Base-by-base conservation (phyloP, 2,113 vertebrate species). In the Crotalus helleri region DNA sequence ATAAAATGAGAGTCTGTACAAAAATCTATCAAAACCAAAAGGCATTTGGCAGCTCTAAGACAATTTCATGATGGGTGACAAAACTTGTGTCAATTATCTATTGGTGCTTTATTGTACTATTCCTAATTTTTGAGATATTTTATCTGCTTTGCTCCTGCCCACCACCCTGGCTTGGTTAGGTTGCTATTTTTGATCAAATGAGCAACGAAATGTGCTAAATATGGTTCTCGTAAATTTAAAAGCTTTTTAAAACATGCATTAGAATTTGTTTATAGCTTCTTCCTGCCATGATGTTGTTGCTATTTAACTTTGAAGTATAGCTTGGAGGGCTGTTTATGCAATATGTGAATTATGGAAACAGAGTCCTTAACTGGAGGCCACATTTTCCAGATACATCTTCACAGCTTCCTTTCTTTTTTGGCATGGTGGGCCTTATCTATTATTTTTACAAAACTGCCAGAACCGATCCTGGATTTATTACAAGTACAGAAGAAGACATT, bases 401-500 rank as follows among this genome's bases (percentile, higher is more conserved):
- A 15, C 98, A 98, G 96, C 96, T 98, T 2, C 1, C 97, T 92
- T 98, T 98, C 91, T 91, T 98, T 24, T 29, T 99, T 91, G 98
- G 97, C 7, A 21, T 98, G 94, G 93, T 97, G 7, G 97, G 97
- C 54, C 95, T 99, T 94, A 95, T 99, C 61, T 99, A 99, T 97
- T 99, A 98, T 95, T 99, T 99, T 97, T 98, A 98, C 92, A 98
- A 98, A 97, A 97, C 98, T 87, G 98, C 98, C 98, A 97, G 96
- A 94, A 98, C 98, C 0, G 98, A 99, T 97, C 99, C 99, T 2
- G 99, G 99, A 5, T 97, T 98, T 86, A 96, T 99, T 94, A 99
- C 96, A 94, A 95, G 97, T 29, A 98, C 99, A 0, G 99, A 99
- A 95, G 98, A 99, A 94, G 98, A 99, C 95, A 99, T 97, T 93